Evolutionary conservation across 92 coral and sea anemone genomes (phyloP).

Genomic region (Parazoanthus atlanticus): DNA sequence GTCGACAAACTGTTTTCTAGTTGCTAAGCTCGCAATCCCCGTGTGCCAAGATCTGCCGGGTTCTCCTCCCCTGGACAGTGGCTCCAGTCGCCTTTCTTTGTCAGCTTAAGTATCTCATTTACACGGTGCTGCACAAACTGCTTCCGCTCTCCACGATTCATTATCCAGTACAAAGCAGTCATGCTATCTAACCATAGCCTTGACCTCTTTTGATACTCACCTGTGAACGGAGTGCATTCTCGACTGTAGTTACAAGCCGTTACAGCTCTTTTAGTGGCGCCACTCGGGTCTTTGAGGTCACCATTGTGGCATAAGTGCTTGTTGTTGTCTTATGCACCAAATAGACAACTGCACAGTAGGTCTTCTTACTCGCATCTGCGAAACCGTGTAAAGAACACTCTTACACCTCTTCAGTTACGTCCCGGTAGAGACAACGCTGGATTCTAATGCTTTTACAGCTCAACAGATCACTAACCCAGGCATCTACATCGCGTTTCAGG

Average conservation of each 20-base stretch:
- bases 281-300: slow-evolving; percentile 47
- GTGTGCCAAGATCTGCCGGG: too few species aligned
- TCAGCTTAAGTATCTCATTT: background rate
- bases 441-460: background rate
- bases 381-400: slow-evolving; percentile 37
- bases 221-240: slow-evolving; percentile 22
- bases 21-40: too few species aligned
- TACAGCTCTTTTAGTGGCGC: slow-evolving; percentile 42
- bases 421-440: slow-evolving; percentile 8
- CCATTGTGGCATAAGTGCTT: slow-evolving; percentile 19
- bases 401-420: slow-evolving; percentile 17
- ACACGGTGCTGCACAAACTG: background rate
- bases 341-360: slow-evolving; percentile 39
- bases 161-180: slow-evolving; percentile 34
- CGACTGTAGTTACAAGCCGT: slow-evolving; percentile 33
- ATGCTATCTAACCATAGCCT: slow-evolving; percentile 13
- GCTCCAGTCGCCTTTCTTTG: too few species aligned
- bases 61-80: too few species aligned
- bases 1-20: too few species aligned
- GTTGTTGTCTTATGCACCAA: slow-evolving; percentile 17
- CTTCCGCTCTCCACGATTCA: slow-evolving; percentile 30
- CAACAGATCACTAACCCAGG: slow-evolving; percentile 15
- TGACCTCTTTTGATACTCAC: slow-evolving; percentile 15
- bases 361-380: slow-evolving; percentile 44
- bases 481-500: background rate